Evolutionary conservation across 1,140 invertebrate species (phyloP).

Genomic region (Euglossa dilemma): DNA sequence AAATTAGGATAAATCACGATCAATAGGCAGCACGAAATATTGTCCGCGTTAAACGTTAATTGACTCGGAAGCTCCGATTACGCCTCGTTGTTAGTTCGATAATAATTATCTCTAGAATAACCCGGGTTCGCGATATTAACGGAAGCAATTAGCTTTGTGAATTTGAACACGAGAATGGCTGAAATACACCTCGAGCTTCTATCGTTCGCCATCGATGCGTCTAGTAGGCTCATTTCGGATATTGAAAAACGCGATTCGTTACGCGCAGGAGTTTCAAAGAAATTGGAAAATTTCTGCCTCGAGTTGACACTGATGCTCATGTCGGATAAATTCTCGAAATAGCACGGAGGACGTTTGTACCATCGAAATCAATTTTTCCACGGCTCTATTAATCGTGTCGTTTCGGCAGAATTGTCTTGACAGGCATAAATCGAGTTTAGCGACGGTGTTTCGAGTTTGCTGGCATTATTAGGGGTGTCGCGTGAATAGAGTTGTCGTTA

Average conservation of each 20-base stretch:
- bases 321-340: neutral
- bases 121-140: neutral
- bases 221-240: neutral
- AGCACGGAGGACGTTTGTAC: neutral
- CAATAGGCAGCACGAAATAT: neutral
- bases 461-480: too few species aligned
- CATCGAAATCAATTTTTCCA: neutral
- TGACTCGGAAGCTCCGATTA: neutral
- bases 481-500: too few species aligned
- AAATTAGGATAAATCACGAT: neutral
- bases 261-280: neutral
- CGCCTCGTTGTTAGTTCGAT: neutral
- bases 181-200: neutral
- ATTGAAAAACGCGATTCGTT: constrained; percentile 1
- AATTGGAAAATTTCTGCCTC: neutral
- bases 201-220: neutral
- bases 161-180: neutral
- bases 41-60: constrained; percentile 4
- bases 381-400: neutral
- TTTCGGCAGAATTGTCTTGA: neutral
- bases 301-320: neutral
- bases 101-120: constrained; percentile 13
- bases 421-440: too few species aligned
- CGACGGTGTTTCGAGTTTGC: neutral
- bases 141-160: neutral